Evolutionary conservation across 2,113 vertebrate genomes (phyloP).

Genomic region (Chloropsis cyanopogon): DNA sequence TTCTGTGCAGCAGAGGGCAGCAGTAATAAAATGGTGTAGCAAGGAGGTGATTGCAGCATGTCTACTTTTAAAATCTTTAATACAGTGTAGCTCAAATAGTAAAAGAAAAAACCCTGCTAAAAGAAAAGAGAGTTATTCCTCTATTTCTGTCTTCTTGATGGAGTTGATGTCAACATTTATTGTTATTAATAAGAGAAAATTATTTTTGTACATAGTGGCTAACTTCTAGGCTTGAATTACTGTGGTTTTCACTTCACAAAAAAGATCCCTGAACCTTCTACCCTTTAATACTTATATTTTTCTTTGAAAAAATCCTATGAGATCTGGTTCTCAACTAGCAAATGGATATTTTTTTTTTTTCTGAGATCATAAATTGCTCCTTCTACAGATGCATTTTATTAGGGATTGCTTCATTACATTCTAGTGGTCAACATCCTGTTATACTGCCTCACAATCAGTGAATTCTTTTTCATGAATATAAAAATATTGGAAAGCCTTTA

Average conservation of each 20-base stretch:
- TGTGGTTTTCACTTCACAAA: neutral
- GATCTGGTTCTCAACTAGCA: neutral
- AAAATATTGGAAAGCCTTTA: neutral
- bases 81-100: neutral
- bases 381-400: conserved; percentile 4
- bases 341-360: neutral
- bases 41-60: neutral
- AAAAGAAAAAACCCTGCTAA: neutral
- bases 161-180: neutral
- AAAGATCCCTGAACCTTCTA: neutral
- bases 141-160: neutral
- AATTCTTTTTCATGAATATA: neutral
- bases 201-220: neutral
- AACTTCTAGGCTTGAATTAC: neutral
- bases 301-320: neutral
- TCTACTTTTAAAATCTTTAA: neutral
- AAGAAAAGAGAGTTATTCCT: neutral
- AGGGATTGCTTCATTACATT: conserved; percentile 30
- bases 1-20: conserved; percentile 48
- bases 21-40: neutral
- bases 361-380: neutral
- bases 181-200: neutral
- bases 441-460: neutral
- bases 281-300: neutral
- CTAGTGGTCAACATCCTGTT: neutral